These are phyloP conservation scores for Leptinotarsa tumamoca DNA, from an alignment of 2,888 invertebrate species.

Conservation along the genomic window DNA sequence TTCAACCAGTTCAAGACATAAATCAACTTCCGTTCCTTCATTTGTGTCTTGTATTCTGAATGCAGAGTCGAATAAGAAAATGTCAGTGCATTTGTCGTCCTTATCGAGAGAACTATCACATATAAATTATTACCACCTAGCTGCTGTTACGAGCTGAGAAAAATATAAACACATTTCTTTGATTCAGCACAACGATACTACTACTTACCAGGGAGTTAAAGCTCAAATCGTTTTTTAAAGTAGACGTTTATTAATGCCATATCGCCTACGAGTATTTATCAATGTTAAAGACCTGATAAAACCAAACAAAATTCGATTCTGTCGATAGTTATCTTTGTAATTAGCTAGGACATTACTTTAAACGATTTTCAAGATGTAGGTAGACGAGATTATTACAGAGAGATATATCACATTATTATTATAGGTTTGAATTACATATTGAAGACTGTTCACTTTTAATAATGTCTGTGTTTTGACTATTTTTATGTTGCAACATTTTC, in stretches of 20 bases:
- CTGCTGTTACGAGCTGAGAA: not conserved
- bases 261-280: constrained; percentile 9
- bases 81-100: constrained; percentile 7
- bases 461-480: no score
- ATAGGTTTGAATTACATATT: no score
- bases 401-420: no score
- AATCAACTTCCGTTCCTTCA: no score
- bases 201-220: constrained; percentile 10
- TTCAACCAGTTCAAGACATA: no score
- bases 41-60: not conserved
- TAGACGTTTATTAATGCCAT: constrained; percentile 11
- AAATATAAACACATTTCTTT: constrained; percentile 11
- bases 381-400: not conserved
- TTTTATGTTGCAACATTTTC: no score
- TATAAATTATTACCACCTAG: not conserved
- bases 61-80: not conserved
- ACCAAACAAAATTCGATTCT: constrained; percentile 1
- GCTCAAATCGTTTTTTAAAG: constrained; percentile 8
- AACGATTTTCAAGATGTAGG: not conserved
- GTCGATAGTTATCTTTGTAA: constrained; percentile 8
- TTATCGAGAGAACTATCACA: constrained; percentile 5
- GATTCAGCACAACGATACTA: constrained; percentile 14
- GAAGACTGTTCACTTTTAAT: no score
- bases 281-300: not conserved
- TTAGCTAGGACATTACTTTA: not conserved